Conservation (phyloP, 2,888 invertebrate species). For the Drosophila fulvimacula region DNA sequence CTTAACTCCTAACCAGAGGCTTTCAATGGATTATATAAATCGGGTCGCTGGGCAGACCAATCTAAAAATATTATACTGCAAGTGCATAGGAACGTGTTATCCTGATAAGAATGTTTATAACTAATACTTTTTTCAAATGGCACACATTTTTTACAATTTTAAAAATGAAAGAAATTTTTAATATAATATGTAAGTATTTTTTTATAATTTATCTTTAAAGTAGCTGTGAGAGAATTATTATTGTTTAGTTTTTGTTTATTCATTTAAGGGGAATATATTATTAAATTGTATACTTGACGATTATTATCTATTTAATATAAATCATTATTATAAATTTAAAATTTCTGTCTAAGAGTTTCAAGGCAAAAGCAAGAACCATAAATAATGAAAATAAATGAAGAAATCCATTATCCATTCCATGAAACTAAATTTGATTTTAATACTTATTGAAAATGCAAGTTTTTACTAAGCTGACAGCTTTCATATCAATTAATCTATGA, state of each 20-base stretch:
- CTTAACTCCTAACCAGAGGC: constrained; percentile 12
- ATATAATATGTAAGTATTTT: constrained; percentile 7
- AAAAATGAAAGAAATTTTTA: background rate
- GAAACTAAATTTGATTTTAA: background rate
- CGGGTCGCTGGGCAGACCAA: constrained; percentile 2
- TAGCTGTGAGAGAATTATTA: constrained; percentile 9
- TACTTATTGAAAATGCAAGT: background rate
- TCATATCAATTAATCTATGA: background rate
- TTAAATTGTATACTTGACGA: background rate
- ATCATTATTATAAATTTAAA: background rate
- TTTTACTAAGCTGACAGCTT: background rate
- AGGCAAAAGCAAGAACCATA: background rate
- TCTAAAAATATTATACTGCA: constrained; percentile 9
- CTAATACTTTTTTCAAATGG: constrained; percentile 7
- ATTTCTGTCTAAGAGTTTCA: background rate
- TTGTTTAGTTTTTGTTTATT: constrained; percentile 3
- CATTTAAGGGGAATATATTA: background rate
- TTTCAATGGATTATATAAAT: constrained; percentile 9
- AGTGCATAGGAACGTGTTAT: constrained; percentile 8
- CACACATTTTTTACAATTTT: constrained; percentile 2
- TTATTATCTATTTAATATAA: background rate
- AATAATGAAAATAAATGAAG: background rate
- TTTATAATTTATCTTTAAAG: constrained; percentile 13
- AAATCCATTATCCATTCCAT: too few relatives aligned
- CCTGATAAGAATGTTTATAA: constrained; percentile 9